Evolutionary conservation across 2,888 invertebrate genomes (phyloP), one percentile per base, ranked within the genome.

Genomic region (Tipula helvola): DNA sequence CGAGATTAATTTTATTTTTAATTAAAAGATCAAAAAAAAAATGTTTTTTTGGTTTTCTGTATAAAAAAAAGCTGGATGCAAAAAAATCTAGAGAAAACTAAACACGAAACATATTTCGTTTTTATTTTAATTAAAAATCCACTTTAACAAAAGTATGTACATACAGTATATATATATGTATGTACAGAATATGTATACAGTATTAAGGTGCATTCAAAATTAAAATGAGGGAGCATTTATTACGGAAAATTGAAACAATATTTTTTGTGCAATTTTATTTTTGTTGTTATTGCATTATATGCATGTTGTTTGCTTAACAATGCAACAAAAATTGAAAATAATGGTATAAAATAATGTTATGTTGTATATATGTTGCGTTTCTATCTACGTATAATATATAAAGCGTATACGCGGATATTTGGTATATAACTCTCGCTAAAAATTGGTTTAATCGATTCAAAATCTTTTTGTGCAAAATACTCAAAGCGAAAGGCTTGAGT

Each of bases 1-100:
- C 71, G 71, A 71, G 71, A 71, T 71, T 71, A 71, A 71, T 71
- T 71, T 71, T 71, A 71, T 71, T 71, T 71, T 71, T 71, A 71
- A 71, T 71, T 71, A 71, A 71, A 71, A 71, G 71, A 71, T 71
- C 71, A 71, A 71, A 71, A 71, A 71, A 71, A 71, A 71, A 28
- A 8, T 3, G n/a, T 71, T 71, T 71, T 71, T 71, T 71, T 28
- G 71, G 71, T 71, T 71, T 71, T 57, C 13, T 10, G 28, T 71
- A 71, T 71, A 71, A 71, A 28, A 16, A 28, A 28, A 57, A 57
- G 57, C 57, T 57, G 57, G 57, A 57, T 57, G 18, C 57, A 57
- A 57, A 57, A 52, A 71, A 71, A 71, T 71, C 71, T 71, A 71
- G 71, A 71, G 71, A 71, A 71, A 71, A 71, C 71, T 71, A 71